Evolutionary conservation across 2,113 vertebrate genomes (phyloP).

Genomic region (Bubo scandiacus): DNA sequence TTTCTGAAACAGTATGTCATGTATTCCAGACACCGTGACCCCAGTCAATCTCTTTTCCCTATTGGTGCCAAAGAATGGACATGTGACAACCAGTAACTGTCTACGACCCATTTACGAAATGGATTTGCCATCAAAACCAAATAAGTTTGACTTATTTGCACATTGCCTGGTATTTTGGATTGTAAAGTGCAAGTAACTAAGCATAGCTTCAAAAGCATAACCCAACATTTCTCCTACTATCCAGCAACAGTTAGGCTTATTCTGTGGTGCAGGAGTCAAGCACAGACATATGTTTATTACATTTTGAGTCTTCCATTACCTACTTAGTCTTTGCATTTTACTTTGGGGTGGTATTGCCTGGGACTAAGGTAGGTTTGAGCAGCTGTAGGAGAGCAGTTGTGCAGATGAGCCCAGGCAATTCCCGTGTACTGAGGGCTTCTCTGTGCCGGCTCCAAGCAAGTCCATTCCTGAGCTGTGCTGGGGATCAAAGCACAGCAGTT

Average conservation of each 20-base stretch:
- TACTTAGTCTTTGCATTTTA: background rate
- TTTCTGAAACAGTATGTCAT: background rate
- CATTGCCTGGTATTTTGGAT: background rate
- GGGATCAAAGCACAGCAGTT: background rate
- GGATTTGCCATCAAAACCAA: background rate
- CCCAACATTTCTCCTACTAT: background rate
- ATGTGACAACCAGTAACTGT: background rate
- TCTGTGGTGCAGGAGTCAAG: background rate
- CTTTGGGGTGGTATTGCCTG: background rate
- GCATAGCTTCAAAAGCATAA: background rate
- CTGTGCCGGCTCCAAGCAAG: rapidly evolving
- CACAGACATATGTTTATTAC: background rate
- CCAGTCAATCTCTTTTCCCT: background rate
- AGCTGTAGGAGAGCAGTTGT: background rate
- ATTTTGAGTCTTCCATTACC: background rate
- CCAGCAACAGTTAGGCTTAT: background rate
- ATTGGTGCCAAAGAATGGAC: background rate
- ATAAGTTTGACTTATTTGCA: background rate
- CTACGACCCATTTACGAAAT: background rate
- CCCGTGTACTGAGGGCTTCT: background rate
- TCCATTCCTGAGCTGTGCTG: background rate
- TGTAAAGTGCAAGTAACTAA: background rate
- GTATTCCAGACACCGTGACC: background rate
- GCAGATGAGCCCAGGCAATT: background rate
- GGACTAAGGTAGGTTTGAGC: background rate